A percentile compares a stretch with the other conserved stretches of the same genome.
phyloP scores from a whole-genome alignment of 2,888 invertebrate genomes.

The Laspeyria flexula region DNA sequence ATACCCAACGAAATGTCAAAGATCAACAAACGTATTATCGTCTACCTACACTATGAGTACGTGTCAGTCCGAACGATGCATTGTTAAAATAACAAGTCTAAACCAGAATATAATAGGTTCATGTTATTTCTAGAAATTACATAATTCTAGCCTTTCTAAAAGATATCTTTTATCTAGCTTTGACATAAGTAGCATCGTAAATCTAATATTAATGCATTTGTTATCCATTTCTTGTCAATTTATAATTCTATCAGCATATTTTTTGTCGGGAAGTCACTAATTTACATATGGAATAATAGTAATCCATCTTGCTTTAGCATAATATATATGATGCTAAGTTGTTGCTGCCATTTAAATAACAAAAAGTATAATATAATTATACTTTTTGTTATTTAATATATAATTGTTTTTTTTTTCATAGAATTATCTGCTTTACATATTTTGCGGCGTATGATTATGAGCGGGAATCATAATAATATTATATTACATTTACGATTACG shows the following conservation, averaged over 20 bases:
- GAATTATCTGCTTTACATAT: not conserved
- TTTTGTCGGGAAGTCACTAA: slow-evolving; percentile 44
- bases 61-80: too few species aligned
- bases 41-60: too few species aligned
- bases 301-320: not conserved
- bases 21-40: too few species aligned
- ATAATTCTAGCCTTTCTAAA: too few species aligned
- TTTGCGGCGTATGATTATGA: not conserved
- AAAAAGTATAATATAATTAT: too few species aligned
- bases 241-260: slow-evolving; percentile 13
- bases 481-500: not conserved
- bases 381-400: too few species aligned
- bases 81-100: too few species aligned
- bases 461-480: not conserved
- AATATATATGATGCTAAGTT: not conserved
- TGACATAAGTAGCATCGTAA: too few species aligned
- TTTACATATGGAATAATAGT: slow-evolving; percentile 47
- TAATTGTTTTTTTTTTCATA: not conserved
- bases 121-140: too few species aligned
- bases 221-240: slow-evolving; percentile 11
- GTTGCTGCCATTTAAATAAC: not conserved
- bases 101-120: too few species aligned
- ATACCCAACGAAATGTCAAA: too few species aligned
- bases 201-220: not conserved
- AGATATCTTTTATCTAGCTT: too few species aligned